Evolutionary conservation across 2,113 vertebrate genomes (phyloP), one percentile per base, ranked within the genome.

Genomic region (Elaphurus davidianus): DNA sequence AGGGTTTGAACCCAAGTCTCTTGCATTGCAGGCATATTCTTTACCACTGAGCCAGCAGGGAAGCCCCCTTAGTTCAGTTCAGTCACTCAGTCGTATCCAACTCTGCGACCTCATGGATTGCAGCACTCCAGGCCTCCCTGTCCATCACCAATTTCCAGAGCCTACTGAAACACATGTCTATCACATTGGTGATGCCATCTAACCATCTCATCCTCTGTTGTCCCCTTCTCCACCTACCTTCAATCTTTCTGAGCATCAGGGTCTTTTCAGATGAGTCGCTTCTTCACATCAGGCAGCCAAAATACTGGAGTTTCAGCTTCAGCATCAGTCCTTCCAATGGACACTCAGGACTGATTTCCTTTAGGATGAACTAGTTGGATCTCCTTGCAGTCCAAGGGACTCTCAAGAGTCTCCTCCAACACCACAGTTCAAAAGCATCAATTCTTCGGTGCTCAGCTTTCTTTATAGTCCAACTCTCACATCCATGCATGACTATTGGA

Each of bases 41-140:
- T 74, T 40, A 74, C n/a, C n/a, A 36, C n/a, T 74, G n/a, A 71
- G 67, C 19, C n/a, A 71, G 9, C 67, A 23, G 17, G 19, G 19
- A 71, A 28, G 27, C 9, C n/a, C n/a, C 9, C 19, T 67, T 19
- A 64, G 16, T 67, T 67, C 33, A n/a, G 17, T 67, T 67, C 3
- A 21, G 64, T 10, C 0, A 0, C 33, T 67, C 17, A 67, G 33
- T 67, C 1, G 0, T n/a, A 33, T 67, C 33, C 3, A 0, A 67
- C 33, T n/a, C 30, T 67, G 33, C 0, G 0, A 36, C 64, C 9
- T 17, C 33, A 67, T 21, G 33, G 28, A 67, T 17, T 19, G 33
- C 33, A 67, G 64, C 64, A n/a, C 8, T 0, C 64, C 64, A 17
- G 15, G 64, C 17, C 64, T 67, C 33, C 64, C 9, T 67, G 64